Evolutionary conservation across 2,888 invertebrate genomes (phyloP).

Genomic region (Drosophila atripex): DNA sequence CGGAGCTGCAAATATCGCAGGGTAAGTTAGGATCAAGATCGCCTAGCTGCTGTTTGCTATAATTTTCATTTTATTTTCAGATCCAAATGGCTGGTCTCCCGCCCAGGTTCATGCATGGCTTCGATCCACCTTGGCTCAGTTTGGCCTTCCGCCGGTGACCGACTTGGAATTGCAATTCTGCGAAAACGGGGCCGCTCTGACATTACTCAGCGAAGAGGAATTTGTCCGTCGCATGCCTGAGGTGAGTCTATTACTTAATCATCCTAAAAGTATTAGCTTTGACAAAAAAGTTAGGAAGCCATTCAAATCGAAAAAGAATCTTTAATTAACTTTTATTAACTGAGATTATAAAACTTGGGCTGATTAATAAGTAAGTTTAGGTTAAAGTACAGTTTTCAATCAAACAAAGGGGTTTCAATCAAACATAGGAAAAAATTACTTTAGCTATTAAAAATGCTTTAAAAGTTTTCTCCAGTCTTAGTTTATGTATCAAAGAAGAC

Average conservation of each 20-base stretch:
- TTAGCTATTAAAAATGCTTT: too few relatives aligned
- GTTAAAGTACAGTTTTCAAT: too few relatives aligned
- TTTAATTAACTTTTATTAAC: too few relatives aligned
- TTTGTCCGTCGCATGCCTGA: constrained; percentile 92
- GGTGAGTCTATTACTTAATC: constrained; percentile 84
- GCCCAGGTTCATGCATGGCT: constrained; percentile 95
- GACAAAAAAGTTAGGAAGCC: not conserved
- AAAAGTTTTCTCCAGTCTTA: too few relatives aligned
- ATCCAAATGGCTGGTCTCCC: constrained; percentile 94
- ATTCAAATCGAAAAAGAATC: too few relatives aligned
- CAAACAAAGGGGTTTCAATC: too few relatives aligned
- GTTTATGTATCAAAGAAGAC: too few relatives aligned
- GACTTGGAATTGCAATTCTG: constrained; percentile 91
- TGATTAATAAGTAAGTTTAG: too few relatives aligned
- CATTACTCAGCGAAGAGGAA: constrained; percentile 92
- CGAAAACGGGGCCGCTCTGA: constrained; percentile 91
- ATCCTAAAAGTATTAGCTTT: not conserved
- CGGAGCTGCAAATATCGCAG: constrained; percentile 93
- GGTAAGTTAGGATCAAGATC: constrained; percentile 86
- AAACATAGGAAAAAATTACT: too few relatives aligned
- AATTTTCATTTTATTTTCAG: constrained; percentile 84
- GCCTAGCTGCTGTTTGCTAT: not conserved
- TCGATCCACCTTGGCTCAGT: constrained; percentile 93
- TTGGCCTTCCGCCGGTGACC: constrained; percentile 89
- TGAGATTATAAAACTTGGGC: too few relatives aligned